Evolutionary conservation across 1,140 invertebrate species (phyloP), one percentile per base, ranked within the genome.

Genomic region (Grapholita molesta): DNA sequence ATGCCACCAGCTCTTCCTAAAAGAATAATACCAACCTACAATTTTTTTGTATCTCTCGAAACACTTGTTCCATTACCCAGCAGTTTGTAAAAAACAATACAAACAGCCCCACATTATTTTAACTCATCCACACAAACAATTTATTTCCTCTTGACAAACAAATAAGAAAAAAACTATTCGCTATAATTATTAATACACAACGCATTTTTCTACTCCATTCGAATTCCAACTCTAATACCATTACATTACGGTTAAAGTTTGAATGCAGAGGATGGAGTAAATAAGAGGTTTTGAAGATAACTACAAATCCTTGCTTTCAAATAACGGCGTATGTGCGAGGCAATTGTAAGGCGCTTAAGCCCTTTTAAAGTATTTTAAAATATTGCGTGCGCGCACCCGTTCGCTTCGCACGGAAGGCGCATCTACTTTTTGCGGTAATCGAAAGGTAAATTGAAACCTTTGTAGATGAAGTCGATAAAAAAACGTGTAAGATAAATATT

Each of bases 371-470:
- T 48, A 18, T 21, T 12, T 48, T 48, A 21, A n/a, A 15, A 12
- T 4, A 12, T 61, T 28, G 55, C 55, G 55, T 61, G 55, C 24
- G 55, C 55, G 55, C 53, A 57, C 53, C 53, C 53, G 53, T 57
- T 57, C 53, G 23, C 53, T 57, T 24, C 53, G 53, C 53, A 57
- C 53, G 53, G 53, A 25, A 57, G 55, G 55, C 24, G 55, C 55
- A 28, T 61, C 24, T 25, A 61, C 55, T 61, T 61, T 61, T 61
- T 61, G 55, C 55, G 55, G 25, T 61, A 61, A 61, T 61, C 55
- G 55, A 61, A 61, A 61, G 11, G 55, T 61, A 61, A 61, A 61
- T 61, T 61, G 55, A 61, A 61, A 61, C 55, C 55, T 61, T 61
- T 61, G 55, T 61, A 25, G 55, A 61, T 61, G 32, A 61, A 15